Evolutionary conservation across 2,797 vertebrate genomes (phyloP), one percentile per base, ranked within the genome.

Genomic region (Leucoraja ocellata): DNA sequence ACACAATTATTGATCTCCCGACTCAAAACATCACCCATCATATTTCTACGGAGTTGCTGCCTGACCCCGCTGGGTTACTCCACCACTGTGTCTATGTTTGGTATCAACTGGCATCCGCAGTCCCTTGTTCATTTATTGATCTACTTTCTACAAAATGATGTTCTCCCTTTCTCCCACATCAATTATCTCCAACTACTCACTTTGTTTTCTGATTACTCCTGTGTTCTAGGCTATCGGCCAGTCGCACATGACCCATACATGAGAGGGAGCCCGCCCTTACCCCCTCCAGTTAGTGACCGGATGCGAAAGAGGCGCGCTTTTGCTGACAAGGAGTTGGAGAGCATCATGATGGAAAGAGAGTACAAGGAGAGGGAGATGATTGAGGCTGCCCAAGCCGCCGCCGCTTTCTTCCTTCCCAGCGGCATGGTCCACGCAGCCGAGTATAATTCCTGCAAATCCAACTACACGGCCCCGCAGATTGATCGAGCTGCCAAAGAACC

Each of bases 241-340:
- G 95, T 98, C 94, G 97, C 97, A 94, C 94, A 97, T 5, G 98
- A 99, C 83, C 95, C 97, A 0, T 99, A 97, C 94, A 94, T 99
- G 94, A 96, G 97, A 83, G 96, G 96, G 94, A 97, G 94, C 94
- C 94, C 97, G 1, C 95, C 97, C 68, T 96, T 99, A 7, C 98
- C 98, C 76, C 97, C 98, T 0, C 98, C 98, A 13, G 97, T 99
- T 94, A 99, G 99, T 94, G 98, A 99, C 95, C 98, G 99, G 94
- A 99, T 99, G 98, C 98, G 99, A 95, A 99, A 99, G 95, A 97
- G 99, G 92, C 95, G 99, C 71, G 99, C 99, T 81, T 99, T 99
- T 94, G 99, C 99, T 23, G 99, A 99, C 96, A 99, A 99, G 94
- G 99, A 99, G 95, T 94, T 99, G 96, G 99, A 99, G 95, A 98